These are phyloP conservation scores for Sylvia borin DNA, from an alignment of 2,797 vertebrate species.

Conservation along the genomic window DNA sequence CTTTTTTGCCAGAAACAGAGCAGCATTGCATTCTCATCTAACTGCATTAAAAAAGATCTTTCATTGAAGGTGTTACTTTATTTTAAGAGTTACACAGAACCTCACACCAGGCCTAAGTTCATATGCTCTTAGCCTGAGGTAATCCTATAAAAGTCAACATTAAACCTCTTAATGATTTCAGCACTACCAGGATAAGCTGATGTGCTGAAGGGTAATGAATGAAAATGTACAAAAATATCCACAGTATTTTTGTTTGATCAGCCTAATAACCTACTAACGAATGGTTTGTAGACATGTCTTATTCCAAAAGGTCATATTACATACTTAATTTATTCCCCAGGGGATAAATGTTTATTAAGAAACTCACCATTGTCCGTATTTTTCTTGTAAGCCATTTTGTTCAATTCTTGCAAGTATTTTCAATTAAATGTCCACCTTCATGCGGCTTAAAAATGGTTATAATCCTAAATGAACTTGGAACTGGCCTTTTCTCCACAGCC, in stretches of 20 bases:
- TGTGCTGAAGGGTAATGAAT: neutral
- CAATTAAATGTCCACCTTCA: neutral
- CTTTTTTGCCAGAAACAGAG: neutral
- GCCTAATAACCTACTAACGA: neutral
- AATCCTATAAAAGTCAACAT: neutral
- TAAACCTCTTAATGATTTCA: constrained; percentile 1
- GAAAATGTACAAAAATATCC: neutral
- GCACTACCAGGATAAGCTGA: neutral
- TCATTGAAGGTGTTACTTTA: neutral
- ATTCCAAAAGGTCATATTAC: neutral
- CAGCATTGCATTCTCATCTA: neutral
- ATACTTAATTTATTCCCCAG: neutral
- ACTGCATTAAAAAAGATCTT: neutral
- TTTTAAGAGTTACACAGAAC: neutral
- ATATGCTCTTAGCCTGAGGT: neutral
- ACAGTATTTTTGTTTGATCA: neutral
- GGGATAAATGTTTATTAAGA: neutral
- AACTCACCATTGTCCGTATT: neutral
- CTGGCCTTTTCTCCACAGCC: neutral
- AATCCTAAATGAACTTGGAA: neutral
- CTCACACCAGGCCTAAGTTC: neutral
- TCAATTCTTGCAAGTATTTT: neutral
- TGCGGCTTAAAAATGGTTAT: neutral
- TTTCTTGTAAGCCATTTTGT: neutral
- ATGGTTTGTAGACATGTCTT: neutral